Percentiles rank a stretch among this genome's conserved stretches.
These are phyloP conservation scores for Cyanocitta stelleri DNA, from an alignment of 2,113 vertebrate genomes.

Conservation along the genomic window DNA sequence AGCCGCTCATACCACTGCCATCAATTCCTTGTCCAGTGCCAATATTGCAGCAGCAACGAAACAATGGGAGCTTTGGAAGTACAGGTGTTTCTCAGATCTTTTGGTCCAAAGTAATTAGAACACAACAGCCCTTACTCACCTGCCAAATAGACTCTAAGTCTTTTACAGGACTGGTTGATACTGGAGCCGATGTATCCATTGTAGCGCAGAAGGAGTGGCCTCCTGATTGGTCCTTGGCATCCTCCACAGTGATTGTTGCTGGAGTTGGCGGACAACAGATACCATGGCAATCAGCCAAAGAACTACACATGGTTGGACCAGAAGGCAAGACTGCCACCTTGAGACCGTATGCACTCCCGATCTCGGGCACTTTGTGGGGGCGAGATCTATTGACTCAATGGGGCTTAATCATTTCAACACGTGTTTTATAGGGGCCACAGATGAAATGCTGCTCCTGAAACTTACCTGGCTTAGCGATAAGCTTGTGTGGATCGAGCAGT, in stretches of 20 bases:
- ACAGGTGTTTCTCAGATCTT: not conserved
- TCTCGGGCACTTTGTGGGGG: not conserved
- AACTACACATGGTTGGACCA: not conserved
- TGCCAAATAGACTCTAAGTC: not conserved
- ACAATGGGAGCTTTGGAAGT: not conserved
- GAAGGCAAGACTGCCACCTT: not conserved
- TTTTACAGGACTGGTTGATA: not conserved
- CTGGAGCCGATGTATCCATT: not conserved
- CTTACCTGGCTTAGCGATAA: not conserved
- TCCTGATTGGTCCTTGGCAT: not conserved
- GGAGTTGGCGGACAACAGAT: rapidly evolving
- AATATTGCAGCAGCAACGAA: not conserved
- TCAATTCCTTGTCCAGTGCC: not conserved
- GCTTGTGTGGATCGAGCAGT: rapidly evolving
- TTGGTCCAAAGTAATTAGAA: not conserved
- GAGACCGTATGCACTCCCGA: rapidly evolving
- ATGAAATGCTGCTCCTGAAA: not conserved
- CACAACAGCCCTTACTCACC: not conserved
- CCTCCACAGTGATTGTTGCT: rapidly evolving
- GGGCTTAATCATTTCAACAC: not conserved
- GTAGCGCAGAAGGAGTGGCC: not conserved
- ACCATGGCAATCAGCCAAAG: not conserved
- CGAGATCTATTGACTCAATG: not conserved
- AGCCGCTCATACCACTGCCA: not conserved
- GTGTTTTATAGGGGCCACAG: not conserved